Percentiles rank a stretch among this genome's conserved stretches.
phyloP scores from a whole-genome alignment of 1,140 invertebrate genomes.

The Danaus plexippus region DNA sequence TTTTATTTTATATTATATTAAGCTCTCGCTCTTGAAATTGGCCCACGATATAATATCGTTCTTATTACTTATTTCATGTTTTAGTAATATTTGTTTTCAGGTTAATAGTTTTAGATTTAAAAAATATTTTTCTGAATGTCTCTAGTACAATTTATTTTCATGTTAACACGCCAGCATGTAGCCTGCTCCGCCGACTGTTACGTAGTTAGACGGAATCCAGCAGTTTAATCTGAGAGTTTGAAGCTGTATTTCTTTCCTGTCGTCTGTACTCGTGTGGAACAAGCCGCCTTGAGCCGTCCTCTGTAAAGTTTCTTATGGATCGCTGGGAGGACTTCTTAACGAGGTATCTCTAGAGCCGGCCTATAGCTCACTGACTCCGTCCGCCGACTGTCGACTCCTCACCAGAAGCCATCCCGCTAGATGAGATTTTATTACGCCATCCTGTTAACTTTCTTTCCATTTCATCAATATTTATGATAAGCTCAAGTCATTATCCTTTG shows the following conservation, averaged over 20 bases:
- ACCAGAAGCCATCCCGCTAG: conserved; percentile 13
- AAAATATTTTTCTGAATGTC: too few species aligned
- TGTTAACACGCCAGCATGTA: conserved; percentile 10
- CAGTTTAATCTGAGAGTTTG: conserved; percentile 32
- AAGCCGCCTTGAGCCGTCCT: conserved; percentile 4
- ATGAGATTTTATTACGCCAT: conserved; percentile 17
- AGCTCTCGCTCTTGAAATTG: too few species aligned
- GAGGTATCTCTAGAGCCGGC: conserved; percentile 26
- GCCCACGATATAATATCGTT: too few species aligned
- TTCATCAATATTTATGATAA: conserved; percentile 14
- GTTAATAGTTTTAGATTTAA: too few species aligned
- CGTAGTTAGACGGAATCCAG: conserved; percentile 33
- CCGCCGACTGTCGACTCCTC: conserved; percentile 1
- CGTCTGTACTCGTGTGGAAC: conserved; percentile 7
- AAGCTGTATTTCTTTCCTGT: conserved; percentile 21
- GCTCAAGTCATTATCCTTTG: conserved; percentile 17
- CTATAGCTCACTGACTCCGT: conserved; percentile 22
- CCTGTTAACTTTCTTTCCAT: conserved; percentile 15
- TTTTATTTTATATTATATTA: too few species aligned
- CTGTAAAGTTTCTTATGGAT: conserved; percentile 18
- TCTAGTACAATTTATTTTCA: too few species aligned
- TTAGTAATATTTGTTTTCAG: too few species aligned
- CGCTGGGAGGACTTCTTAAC: conserved; percentile 14
- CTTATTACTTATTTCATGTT: too few species aligned
- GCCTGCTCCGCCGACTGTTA: conserved; percentile 24